A percentile compares a stretch with the other conserved stretches of the same genome.
Evolutionary conservation across 2,113 vertebrate genomes (phyloP).

Genomic region (Peromyscus californicus): DNA sequence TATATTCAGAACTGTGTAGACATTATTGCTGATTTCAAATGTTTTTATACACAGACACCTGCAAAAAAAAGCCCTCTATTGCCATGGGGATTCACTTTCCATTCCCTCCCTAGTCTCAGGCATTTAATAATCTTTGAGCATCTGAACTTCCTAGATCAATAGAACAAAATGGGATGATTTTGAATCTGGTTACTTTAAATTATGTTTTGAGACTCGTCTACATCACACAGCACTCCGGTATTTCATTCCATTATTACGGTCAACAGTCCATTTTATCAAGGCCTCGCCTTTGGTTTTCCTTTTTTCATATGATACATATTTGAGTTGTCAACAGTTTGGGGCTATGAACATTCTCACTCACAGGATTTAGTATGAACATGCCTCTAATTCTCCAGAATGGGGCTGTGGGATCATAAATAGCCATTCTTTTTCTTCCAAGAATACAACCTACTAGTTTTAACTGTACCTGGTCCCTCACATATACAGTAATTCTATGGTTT

Average conservation of each 20-base stretch:
- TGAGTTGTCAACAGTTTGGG: neutral
- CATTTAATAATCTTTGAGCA: neutral
- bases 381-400: neutral
- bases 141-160: neutral
- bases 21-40: neutral
- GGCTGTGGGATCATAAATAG: neutral
- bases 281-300: neutral
- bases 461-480: neutral
- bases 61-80: neutral
- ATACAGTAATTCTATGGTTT: neutral
- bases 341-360: neutral
- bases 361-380: neutral
- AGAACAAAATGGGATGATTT: neutral
- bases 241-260: neutral
- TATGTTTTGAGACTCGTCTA: neutral
- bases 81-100: neutral
- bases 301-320: neutral
- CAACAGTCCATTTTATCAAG: neutral
- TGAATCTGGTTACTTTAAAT: neutral
- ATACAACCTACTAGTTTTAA: neutral
- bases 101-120: neutral
- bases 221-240: neutral
- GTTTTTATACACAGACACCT: neutral
- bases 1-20: neutral
- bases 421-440: neutral